phyloP scores from a whole-genome alignment of 2,113 vertebrate species.

The Ammodramus savannarum region DNA sequence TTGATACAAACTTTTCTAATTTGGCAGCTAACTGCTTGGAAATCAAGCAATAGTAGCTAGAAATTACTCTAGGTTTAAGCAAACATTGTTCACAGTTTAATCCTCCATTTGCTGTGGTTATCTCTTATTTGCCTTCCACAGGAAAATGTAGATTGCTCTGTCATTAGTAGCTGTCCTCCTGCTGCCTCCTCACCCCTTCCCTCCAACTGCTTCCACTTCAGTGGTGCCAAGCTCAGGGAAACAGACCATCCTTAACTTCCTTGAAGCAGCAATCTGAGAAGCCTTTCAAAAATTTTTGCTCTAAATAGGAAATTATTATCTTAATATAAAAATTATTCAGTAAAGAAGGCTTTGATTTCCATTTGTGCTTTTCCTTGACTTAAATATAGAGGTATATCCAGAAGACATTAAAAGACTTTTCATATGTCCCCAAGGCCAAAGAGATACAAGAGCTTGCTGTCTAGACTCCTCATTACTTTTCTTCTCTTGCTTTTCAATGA shows the following conservation, averaged over 20 bases:
- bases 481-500: background rate
- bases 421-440: background rate
- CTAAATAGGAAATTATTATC: background rate
- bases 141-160: background rate
- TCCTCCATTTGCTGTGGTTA: conserved; percentile 21
- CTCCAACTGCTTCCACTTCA: background rate
- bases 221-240: background rate
- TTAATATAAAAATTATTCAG: background rate
- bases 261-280: background rate
- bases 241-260: background rate
- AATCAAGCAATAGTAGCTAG: conserved; percentile 19
- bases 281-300: background rate
- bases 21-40: conserved; percentile 32
- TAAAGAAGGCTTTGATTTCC: background rate
- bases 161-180: background rate
- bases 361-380: background rate
- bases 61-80: conserved; percentile 19
- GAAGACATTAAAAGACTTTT: background rate
- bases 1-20: conserved; percentile 57
- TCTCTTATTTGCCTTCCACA: background rate
- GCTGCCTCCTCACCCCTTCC: background rate
- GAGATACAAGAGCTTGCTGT: background rate
- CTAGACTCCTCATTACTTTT: background rate
- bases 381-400: background rate
- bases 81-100: conserved; percentile 8